Conservation (phyloP, 1,140 invertebrate genomes). For the Saccostrea glomerata region DNA sequence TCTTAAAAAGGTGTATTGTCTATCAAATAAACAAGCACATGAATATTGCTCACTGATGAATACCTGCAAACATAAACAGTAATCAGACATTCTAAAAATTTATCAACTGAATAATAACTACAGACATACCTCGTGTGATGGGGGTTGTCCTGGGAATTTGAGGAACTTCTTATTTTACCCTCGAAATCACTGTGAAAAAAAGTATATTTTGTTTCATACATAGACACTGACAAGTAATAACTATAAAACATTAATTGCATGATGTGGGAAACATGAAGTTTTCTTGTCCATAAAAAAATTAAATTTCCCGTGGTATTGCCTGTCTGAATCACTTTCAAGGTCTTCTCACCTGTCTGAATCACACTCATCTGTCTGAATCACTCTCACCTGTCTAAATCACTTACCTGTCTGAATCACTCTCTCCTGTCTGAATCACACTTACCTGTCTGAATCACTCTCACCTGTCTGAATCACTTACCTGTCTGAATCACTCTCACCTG, state of each 20-base stretch:
- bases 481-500: neutral
- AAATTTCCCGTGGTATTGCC: too few relatives aligned
- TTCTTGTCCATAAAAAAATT: too few relatives aligned
- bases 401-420: neutral
- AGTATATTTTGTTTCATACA: neutral
- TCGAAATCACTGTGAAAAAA: slow-evolving; percentile 15
- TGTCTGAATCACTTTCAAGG: slow-evolving; percentile 58
- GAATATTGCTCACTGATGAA: neutral
- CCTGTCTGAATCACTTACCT: slow-evolving; percentile 59
- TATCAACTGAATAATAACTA: too few relatives aligned
- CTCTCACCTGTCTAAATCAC: neutral
- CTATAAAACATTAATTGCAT: neutral
- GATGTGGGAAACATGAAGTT: too few relatives aligned
- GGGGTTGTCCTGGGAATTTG: slow-evolving; percentile 30
- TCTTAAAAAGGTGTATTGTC: neutral
- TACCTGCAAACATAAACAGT: neutral
- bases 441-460: neutral
- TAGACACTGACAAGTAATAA: neutral
- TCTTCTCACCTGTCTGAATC: slow-evolving; percentile 31
- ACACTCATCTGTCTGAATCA: too few relatives aligned
- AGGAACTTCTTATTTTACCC: slow-evolving; percentile 23
- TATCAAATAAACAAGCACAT: neutral
- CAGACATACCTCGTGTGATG: slow-evolving; percentile 60
- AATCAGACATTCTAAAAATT: too few relatives aligned
- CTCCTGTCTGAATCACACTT: neutral